Evolutionary conservation across 2,797 vertebrate species (phyloP).

Genomic region (Parotocinclus haroldoi): DNA sequence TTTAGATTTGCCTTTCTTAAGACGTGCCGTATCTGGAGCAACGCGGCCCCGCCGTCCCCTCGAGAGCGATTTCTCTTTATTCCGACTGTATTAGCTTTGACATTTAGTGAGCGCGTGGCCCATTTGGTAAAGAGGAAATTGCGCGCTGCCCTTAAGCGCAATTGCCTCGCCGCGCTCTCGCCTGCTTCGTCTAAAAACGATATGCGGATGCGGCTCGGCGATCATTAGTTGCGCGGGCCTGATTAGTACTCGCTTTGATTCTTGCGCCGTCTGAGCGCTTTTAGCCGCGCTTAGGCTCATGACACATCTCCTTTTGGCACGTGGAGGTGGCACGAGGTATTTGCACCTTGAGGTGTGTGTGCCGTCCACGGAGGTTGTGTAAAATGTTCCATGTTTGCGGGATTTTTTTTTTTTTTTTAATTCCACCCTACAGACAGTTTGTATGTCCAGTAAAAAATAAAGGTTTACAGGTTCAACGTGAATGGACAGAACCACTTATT

Average conservation of each 20-base stretch:
- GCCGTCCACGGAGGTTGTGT: background rate
- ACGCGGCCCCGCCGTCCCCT: background rate
- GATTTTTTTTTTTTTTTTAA: too few relatives aligned
- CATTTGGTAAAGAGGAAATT: constrained; percentile 38
- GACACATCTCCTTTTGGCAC: constrained; percentile 16
- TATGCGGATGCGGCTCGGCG: constrained; percentile 38
- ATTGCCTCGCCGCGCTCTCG: constrained; percentile 21
- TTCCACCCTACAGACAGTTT: too few relatives aligned
- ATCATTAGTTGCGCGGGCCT: constrained; percentile 43
- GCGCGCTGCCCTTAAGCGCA: constrained; percentile 35
- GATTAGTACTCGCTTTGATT: constrained; percentile 35
- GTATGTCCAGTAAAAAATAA: too few relatives aligned
- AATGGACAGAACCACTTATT: too few relatives aligned
- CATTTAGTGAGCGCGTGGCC: constrained; percentile 31
- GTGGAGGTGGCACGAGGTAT: constrained; percentile 11
- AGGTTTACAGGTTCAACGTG: too few relatives aligned
- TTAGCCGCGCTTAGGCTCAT: constrained; percentile 23
- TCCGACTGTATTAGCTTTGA: constrained; percentile 20
- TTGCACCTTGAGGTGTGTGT: background rate
- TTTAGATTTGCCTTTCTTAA: background rate
- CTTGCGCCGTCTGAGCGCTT: constrained; percentile 30
- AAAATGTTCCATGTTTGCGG: background rate
- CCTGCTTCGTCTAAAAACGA: constrained; percentile 19
- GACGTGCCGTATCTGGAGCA: constrained; percentile 5
- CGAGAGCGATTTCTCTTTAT: constrained; percentile 28